These are phyloP conservation scores for Helicoverpa zea DNA, from an alignment of 1,140 invertebrate genomes.

Conservation along the genomic window DNA sequence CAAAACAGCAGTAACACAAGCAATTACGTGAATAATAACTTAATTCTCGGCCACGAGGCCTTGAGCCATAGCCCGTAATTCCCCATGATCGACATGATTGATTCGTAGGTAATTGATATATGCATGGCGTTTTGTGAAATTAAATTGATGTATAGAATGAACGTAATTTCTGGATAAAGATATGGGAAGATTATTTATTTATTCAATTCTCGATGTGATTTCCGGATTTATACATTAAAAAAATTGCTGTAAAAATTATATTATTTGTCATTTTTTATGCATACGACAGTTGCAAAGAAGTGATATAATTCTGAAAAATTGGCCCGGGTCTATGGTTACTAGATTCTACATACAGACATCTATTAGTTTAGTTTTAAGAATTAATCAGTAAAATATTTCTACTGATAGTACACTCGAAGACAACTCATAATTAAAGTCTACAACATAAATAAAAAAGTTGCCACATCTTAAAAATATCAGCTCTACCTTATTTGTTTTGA, in stretches of 20 bases:
- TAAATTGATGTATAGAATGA: background rate
- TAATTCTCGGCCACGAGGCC: background rate
- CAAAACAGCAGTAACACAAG: background rate
- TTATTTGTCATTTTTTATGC: no score
- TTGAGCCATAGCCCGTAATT: background rate
- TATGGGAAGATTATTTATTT: background rate
- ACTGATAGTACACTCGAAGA: background rate
- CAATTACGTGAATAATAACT: constrained; percentile 17
- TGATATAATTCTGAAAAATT: no score
- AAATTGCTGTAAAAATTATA: no score
- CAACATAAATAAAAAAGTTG: background rate
- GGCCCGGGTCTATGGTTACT: no score
- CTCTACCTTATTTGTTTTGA: constrained; percentile 17
- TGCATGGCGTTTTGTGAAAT: background rate
- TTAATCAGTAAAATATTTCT: no score
- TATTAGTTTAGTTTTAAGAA: no score
- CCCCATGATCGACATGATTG: background rate
- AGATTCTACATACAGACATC: no score
- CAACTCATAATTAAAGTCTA: background rate
- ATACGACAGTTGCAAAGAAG: no score
- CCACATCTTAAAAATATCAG: background rate
- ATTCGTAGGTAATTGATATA: background rate
- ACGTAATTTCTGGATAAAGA: background rate
- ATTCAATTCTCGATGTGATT: background rate
- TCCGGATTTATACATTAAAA: no score